These are phyloP conservation scores for Spinus olivaceus DNA, from an alignment of 2,797 vertebrate species.

Conservation along the genomic window DNA sequence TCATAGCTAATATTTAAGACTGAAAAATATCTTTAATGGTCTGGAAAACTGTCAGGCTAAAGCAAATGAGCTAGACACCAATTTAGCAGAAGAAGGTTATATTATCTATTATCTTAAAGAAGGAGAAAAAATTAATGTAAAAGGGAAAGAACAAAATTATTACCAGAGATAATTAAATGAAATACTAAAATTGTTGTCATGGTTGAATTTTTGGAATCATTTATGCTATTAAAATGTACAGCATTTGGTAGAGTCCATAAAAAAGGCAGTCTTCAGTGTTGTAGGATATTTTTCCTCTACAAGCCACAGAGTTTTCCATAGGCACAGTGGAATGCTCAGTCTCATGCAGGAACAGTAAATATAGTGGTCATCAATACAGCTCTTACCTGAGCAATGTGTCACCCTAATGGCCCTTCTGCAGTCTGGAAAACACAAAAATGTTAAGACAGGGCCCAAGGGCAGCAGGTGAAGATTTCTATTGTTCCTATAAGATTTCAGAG, in stretches of 20 bases:
- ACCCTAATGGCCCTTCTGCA: neutral
- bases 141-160: conserved; percentile 12
- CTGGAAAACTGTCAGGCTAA: conserved; percentile 20
- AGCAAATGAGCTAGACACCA: neutral
- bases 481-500: neutral
- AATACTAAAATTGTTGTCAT: neutral
- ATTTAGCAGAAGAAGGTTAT: neutral
- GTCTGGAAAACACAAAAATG: neutral
- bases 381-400: neutral
- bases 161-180: neutral
- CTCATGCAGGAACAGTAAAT: neutral
- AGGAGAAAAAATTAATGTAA: neutral
- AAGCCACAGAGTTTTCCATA: neutral
- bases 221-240: neutral
- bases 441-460: neutral
- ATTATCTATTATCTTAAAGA: conserved; percentile 5
- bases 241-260: neutral
- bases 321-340: neutral
- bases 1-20: neutral
- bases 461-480: neutral
- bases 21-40: neutral
- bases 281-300: neutral
- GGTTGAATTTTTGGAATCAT: neutral
- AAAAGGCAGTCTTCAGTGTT: neutral
- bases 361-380: neutral